phyloP scores from a whole-genome alignment of 2,888 invertebrate species.

The Carcina quercana region DNA sequence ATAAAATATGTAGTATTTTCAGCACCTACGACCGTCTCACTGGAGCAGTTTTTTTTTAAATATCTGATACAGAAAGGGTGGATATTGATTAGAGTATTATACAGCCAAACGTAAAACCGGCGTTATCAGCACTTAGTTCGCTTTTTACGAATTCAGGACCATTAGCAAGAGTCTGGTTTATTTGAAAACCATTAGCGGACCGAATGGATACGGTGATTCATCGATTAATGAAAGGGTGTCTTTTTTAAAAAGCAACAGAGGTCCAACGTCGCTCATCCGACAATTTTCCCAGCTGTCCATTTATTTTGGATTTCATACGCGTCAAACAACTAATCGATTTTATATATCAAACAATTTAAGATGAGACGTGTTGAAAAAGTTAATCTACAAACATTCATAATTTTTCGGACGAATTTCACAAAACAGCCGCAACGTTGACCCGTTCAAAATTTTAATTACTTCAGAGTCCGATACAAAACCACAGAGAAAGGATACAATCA shows the following conservation, averaged over 20 bases:
- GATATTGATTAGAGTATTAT: too few species aligned
- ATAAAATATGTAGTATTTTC: too few species aligned
- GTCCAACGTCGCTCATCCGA: too few species aligned
- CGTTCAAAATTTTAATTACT: conserved; percentile 49
- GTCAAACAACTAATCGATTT: too few species aligned
- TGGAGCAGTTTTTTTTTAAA: too few species aligned
- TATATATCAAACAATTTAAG: too few species aligned
- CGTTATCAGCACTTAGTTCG: conserved; percentile 20
- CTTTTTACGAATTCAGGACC: conserved; percentile 44
- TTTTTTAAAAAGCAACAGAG: conserved; percentile 30
- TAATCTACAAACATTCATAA: too few species aligned
- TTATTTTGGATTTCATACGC: too few species aligned
- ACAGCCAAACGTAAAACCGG: conserved; percentile 1
- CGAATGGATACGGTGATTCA: conserved; percentile 47
- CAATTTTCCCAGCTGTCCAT: neutral
- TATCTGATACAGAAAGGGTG: too few species aligned
- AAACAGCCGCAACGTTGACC: conserved; percentile 13
- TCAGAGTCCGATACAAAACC: conserved; percentile 59
- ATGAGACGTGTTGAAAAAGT: too few species aligned
- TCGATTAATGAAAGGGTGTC: conserved; percentile 37
- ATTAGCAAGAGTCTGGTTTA: conserved; percentile 50
- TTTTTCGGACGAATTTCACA: neutral
- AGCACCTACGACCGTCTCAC: too few species aligned
- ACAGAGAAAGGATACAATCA: conserved; percentile 57
- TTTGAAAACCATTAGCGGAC: conserved; percentile 61